Percentiles rank a stretch among this genome's conserved stretches.
phyloP scores from a whole-genome alignment of 2,797 vertebrate species.

The Bucorvus abyssinicus region DNA sequence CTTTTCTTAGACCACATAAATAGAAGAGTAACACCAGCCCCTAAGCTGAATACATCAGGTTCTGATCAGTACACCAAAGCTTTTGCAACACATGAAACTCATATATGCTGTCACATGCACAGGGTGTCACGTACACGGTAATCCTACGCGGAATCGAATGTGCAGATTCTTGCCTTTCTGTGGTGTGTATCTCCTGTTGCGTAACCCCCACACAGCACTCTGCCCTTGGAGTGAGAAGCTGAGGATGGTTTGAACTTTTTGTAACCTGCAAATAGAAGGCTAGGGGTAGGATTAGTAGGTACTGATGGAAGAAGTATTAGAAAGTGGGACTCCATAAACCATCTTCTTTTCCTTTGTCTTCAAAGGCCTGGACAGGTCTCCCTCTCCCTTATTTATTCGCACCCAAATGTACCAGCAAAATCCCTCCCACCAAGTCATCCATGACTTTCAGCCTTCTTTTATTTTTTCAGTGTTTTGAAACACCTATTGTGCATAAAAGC shows the following conservation, averaged over 20 bases:
- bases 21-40: conserved; percentile 19
- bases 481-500: not conserved
- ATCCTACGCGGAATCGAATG: not conserved
- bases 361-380: not conserved
- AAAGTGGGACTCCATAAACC: not conserved
- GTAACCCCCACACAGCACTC: not conserved
- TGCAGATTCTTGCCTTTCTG: not conserved
- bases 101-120: not conserved
- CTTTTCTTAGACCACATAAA: conserved; percentile 49
- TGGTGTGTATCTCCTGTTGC: not conserved
- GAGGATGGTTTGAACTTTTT: not conserved
- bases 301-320: not conserved
- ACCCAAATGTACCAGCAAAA: not conserved
- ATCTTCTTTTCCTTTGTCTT: not conserved
- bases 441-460: not conserved
- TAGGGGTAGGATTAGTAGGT: not conserved
- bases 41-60: conserved; percentile 17
- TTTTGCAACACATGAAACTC: conserved; percentile 9
- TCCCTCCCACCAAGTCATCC: not conserved
- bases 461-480: not conserved
- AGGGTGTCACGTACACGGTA: not conserved
- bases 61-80: conserved; percentile 41
- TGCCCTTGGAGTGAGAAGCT: not conserved
- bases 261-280: not conserved
- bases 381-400: not conserved